These are phyloP conservation scores for Myotis findleyi DNA, from an alignment of 2,797 vertebrate species.

Conservation along the genomic window DNA sequence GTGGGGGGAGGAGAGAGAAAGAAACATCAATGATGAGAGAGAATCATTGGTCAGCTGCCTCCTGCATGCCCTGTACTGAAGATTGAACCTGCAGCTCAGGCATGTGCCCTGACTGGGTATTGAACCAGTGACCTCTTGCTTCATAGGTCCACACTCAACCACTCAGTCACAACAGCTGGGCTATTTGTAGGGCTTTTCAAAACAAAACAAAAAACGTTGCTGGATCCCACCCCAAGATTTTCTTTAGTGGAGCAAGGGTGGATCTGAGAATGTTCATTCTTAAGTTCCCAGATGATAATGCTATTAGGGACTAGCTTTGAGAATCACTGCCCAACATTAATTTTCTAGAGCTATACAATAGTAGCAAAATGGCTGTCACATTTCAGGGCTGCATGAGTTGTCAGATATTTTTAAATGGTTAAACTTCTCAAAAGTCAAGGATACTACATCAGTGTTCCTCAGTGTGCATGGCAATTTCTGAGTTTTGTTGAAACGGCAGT, in stretches of 20 bases:
- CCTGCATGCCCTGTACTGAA: no score
- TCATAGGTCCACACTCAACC: no score
- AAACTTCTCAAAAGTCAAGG: neutral
- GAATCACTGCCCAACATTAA: neutral
- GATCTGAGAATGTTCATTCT: neutral
- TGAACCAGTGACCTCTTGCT: no score
- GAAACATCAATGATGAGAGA: no score
- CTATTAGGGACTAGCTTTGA: neutral
- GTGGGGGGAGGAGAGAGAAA: no score
- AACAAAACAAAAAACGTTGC: neutral
- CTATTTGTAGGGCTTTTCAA: neutral
- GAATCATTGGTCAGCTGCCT: no score
- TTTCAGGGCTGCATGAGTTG: neutral
- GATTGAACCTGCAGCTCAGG: no score
- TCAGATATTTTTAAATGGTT: neutral
- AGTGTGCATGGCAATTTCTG: no score
- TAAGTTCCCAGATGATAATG: neutral
- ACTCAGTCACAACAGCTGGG: neutral
- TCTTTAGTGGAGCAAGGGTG: neutral
- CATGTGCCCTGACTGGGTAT: no score
- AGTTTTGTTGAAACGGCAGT: neutral
- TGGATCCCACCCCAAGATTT: neutral
- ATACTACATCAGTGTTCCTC: neutral
- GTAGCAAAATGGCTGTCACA: neutral
- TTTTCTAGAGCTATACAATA: neutral